Conservation (phyloP, 2,888 invertebrate species). For the Ectemnius lituratus region DNA sequence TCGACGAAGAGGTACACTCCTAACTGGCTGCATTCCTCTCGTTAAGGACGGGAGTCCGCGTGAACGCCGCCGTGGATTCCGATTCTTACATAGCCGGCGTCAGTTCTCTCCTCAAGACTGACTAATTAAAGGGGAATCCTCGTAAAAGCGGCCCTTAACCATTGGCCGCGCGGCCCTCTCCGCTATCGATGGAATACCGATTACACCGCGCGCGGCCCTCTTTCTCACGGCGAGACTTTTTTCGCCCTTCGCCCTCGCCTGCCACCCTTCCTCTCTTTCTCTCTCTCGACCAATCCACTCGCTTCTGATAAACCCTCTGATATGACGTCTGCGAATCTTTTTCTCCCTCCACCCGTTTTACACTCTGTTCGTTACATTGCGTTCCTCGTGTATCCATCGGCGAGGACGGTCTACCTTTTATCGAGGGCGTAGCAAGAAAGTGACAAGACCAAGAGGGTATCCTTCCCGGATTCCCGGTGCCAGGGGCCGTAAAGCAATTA, state of each 20-base stretch:
- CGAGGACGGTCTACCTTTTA: not conserved
- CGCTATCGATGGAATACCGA: constrained; percentile 49
- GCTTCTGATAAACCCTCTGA: too few relatives aligned
- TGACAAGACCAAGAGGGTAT: constrained; percentile 8
- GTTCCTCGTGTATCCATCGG: too few relatives aligned
- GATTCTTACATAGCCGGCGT: constrained; percentile 57
- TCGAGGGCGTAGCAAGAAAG: not conserved
- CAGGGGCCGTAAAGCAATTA: constrained; percentile 69
- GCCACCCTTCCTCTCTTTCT: not conserved
- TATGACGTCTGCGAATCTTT: too few relatives aligned
- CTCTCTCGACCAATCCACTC: too few relatives aligned
- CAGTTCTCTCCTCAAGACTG: constrained; percentile 53
- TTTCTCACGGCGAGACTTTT: not conserved
- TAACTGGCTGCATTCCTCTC: constrained; percentile 38
- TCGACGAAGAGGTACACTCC: constrained; percentile 10
- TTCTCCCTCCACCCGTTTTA: too few relatives aligned
- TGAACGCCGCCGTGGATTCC: constrained; percentile 59
- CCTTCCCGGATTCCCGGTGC: constrained; percentile 42
- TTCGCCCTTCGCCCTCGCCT: not conserved
- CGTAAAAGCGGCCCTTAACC: constrained; percentile 51
- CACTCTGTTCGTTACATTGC: too few relatives aligned
- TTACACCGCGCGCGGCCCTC: not conserved
- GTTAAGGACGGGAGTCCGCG: constrained; percentile 60
- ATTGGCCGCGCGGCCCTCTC: constrained; percentile 35
- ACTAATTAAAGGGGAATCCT: constrained; percentile 61